Base-by-base conservation (phyloP, 2,888 invertebrate species). In the Hypolimnas misippus region DNA sequence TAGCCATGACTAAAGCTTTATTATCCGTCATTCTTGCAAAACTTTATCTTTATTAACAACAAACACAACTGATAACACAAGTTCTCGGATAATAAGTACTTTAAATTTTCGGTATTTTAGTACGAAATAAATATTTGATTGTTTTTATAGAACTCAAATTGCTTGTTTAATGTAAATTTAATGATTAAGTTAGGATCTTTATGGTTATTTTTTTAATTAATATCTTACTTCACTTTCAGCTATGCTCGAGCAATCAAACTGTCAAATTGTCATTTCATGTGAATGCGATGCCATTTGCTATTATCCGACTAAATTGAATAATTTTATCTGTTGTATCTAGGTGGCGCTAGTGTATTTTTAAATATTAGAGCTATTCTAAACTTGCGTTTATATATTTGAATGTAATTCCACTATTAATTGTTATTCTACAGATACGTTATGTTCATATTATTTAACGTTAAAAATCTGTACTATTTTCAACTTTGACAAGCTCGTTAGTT, bases 21-120 rank as follows among this genome's bases (percentile, higher is more conserved):
- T 65, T 82, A 65, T 91, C 91, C 78, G 83, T 86, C 89, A 90
- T 91, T 71, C 59, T 60, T 46, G 57, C 29, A 57, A 66, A 55
- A 63, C 31, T 71, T 69, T 63, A 62, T 67, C 64, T 63, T 68
- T 14, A 65, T 67, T 68, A 72, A 69, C 65, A 74, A 75, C 74
- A 75, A 75, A 74, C 71, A 73, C 60, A 67, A 69, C 65, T 71
- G 72, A 73, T 70, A 72, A 73, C 66, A 70, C 69, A 49, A 56
- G 25, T 58, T 38, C 25, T 14, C 42, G 25, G 31, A 38, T 35
- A 56, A 29, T 35, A 49, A 5, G 33, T 17, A 7, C 19, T 52
- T 12, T 29, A 17, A 29, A 10, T 14, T 14, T 50, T 17, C 12
- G 14, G 17, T 46, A 19, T 19, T 46, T 21, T 19, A 21, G 12